Percentiles rank a stretch among this genome's conserved stretches.
Evolutionary conservation across 2,888 invertebrate species (phyloP).

Genomic region (Thera obeliscata): DNA sequence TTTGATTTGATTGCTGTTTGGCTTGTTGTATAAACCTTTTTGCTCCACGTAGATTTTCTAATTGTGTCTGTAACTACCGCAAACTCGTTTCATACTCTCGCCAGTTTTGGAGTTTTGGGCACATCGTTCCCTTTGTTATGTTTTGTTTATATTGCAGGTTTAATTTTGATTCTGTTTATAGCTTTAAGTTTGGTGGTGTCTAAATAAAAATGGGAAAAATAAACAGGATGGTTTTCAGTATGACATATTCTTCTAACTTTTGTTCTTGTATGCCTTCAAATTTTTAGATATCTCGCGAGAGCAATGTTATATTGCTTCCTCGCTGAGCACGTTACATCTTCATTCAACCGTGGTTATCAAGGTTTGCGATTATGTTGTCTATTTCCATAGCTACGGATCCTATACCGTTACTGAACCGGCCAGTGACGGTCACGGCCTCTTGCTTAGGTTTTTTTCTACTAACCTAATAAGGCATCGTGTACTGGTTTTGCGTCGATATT

Average conservation of each 20-base stretch:
- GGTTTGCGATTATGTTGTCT: conserved; percentile 51
- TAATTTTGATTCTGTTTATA: not conserved
- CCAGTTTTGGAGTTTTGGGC: conserved; percentile 17
- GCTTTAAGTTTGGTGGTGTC: not conserved
- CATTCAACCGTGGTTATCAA: conserved; percentile 45
- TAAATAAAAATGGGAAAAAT: too few relatives aligned
- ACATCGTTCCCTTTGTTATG: conserved; percentile 7
- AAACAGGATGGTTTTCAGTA: too few relatives aligned
- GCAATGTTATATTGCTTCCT: not conserved
- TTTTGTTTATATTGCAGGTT: conserved; percentile 7
- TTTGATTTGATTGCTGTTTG: conserved; percentile 14
- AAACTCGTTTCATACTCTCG: conserved; percentile 22
- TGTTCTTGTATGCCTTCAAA: too few relatives aligned
- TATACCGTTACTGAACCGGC: conserved; percentile 65
- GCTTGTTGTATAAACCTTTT: not conserved
- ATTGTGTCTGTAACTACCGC: conserved; percentile 19
- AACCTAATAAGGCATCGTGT: conserved; percentile 65
- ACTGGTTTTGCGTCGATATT: conserved; percentile 51
- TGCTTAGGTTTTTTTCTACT: conserved; percentile 59
- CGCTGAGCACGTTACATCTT: conserved; percentile 32
- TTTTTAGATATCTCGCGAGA: not conserved
- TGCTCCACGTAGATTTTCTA: conserved; percentile 5
- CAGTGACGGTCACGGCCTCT: conserved; percentile 62
- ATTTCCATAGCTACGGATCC: conserved; percentile 50
- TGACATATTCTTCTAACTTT: too few relatives aligned